These are phyloP conservation scores for Capricornis sumatraensis DNA, from an alignment of 2,113 vertebrate species.

Conservation along the genomic window DNA sequence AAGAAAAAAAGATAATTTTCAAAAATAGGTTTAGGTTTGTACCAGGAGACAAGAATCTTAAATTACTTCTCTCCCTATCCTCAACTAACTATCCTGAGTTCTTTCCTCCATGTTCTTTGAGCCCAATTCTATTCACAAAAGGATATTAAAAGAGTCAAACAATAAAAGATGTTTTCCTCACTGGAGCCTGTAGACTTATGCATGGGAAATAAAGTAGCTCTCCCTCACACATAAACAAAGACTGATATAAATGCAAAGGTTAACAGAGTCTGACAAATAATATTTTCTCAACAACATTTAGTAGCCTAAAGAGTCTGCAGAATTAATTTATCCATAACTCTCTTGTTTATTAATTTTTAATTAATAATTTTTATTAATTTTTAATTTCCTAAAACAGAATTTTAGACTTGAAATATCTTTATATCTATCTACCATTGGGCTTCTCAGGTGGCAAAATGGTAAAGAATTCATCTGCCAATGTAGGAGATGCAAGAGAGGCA, in stretches of 20 bases:
- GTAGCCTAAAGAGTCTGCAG: not conserved
- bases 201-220: not conserved
- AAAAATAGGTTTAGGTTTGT: too few species aligned
- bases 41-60: too few species aligned
- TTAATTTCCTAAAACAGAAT: not conserved
- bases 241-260: not conserved
- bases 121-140: not conserved
- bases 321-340: not conserved
- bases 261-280: not conserved
- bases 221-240: not conserved
- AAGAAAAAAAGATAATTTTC: too few species aligned
- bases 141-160: not conserved
- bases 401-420: not conserved
- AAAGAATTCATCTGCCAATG: not conserved
- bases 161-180: not conserved
- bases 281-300: not conserved
- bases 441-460: not conserved
- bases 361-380: too few species aligned
- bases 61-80: too few species aligned
- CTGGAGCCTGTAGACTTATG: not conserved
- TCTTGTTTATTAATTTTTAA: not conserved
- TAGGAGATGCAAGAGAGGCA: not conserved
- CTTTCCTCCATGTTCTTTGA: not conserved
- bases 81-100: too few species aligned
- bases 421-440: not conserved